Evolutionary conservation across 2,797 vertebrate genomes (phyloP).

Genomic region (Streptopelia turtur): DNA sequence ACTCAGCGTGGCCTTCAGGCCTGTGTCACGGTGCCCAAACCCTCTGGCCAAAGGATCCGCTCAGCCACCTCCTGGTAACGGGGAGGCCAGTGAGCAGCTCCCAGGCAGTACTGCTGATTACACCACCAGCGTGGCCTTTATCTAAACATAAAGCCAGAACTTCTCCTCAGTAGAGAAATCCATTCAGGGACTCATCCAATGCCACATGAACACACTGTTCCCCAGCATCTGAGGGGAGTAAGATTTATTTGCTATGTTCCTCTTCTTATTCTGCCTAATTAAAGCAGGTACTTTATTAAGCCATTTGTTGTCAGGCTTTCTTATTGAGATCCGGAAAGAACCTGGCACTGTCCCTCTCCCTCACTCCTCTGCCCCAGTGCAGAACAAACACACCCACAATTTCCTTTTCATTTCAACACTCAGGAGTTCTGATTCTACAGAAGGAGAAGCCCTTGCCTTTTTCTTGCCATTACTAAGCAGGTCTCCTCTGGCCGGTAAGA

Average conservation of each 20-base stretch:
- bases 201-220: rapidly evolving
- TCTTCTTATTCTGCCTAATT: background rate
- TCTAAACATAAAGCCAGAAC: background rate
- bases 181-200: background rate
- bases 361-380: background rate
- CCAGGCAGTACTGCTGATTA: background rate
- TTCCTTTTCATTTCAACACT: background rate
- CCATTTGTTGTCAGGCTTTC: background rate
- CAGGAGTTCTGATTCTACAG: background rate
- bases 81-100: background rate
- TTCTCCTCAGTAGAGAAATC: background rate
- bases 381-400: background rate
- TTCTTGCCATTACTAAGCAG: background rate
- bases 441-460: background rate
- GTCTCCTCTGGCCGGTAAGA: background rate
- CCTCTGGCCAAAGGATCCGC: background rate
- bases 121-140: background rate
- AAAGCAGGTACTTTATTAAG: background rate
- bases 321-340: background rate
- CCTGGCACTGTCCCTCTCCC: background rate
- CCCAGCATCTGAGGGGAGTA: background rate
- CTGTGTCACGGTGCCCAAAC: background rate
- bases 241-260: background rate
- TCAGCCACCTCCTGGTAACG: rapidly evolving
- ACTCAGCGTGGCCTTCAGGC: background rate